Evolutionary conservation across 35 echinoderm and acorn worm species (phyloP).

Genomic region (Lytechinus variegatus): DNA sequence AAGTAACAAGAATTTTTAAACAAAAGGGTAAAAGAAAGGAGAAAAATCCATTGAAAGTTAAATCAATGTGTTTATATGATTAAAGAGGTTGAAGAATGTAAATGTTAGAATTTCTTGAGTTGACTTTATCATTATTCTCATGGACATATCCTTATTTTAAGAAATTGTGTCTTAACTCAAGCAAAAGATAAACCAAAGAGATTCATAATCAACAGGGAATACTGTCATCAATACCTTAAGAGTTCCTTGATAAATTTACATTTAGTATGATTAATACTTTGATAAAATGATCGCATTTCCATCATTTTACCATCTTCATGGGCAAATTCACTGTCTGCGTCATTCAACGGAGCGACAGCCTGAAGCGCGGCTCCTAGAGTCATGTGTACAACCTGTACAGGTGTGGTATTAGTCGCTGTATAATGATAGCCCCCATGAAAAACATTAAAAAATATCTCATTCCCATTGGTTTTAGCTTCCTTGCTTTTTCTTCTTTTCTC

Average conservation of each 20-base stretch:
- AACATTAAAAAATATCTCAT: background rate
- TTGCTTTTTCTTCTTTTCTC: background rate
- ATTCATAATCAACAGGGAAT: background rate
- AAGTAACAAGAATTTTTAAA: no score
- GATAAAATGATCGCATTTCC: background rate
- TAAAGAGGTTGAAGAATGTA: no score
- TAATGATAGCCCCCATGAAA: slow-evolving; percentile 11
- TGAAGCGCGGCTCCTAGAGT: background rate
- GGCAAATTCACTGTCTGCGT: background rate
- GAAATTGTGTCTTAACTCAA: background rate
- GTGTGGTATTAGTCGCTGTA: background rate
- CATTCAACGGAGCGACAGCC: background rate
- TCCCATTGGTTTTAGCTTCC: background rate
- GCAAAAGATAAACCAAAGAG: background rate
- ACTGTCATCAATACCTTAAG: background rate
- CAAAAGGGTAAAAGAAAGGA: no score
- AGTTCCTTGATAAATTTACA: background rate
- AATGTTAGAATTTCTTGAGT: no score
- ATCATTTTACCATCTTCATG: background rate
- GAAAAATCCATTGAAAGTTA: no score
- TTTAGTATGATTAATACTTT: background rate
- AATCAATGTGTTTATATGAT: no score
- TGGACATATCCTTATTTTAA: background rate
- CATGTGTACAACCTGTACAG: slow-evolving; percentile 1
- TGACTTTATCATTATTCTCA: no score